Evolutionary conservation across 2,888 invertebrate species (phyloP).

Genomic region (Lumbricus terrestris): DNA sequence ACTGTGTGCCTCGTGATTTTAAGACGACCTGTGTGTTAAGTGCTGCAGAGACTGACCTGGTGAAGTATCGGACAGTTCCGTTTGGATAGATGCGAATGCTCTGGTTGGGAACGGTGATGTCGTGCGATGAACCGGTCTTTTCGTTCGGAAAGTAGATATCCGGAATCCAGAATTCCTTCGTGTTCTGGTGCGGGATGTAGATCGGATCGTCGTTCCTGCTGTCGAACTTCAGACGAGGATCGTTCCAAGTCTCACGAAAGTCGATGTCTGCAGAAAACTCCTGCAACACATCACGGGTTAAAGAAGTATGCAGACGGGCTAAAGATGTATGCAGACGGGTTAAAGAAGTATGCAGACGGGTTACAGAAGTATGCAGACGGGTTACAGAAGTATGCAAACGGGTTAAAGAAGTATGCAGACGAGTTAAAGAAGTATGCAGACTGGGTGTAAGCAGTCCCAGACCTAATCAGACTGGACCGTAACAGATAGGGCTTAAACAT

Average conservation of each 20-base stretch:
- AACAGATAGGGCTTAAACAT: too few species aligned
- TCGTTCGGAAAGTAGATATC: slow-evolving; percentile 40
- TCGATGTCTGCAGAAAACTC: slow-evolving; percentile 36
- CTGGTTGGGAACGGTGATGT: slow-evolving; percentile 34
- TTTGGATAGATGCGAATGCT: slow-evolving; percentile 34
- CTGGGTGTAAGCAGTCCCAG: too few species aligned
- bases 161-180: slow-evolving; percentile 35
- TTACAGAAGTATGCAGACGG: too few species aligned
- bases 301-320: too few species aligned
- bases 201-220: slow-evolving; percentile 6
- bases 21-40: too few species aligned
- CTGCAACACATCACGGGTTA: too few species aligned
- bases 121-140: slow-evolving; percentile 33
- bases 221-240: slow-evolving; percentile 31
- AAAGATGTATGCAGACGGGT: slow-evolving; percentile 33
- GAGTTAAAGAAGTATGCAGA: too few species aligned
- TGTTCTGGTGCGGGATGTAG: slow-evolving; percentile 16
- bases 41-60: slow-evolving; percentile 30
- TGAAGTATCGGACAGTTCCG: slow-evolving; percentile 34
- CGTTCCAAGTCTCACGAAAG: slow-evolving; percentile 35
- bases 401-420: too few species aligned
- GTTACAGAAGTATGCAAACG: too few species aligned
- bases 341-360: too few species aligned
- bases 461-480: too few species aligned
- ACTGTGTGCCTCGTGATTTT: too few species aligned